Conservation (phyloP, 2,797 vertebrate species). For the Cyclopterus lumpus region DNA sequence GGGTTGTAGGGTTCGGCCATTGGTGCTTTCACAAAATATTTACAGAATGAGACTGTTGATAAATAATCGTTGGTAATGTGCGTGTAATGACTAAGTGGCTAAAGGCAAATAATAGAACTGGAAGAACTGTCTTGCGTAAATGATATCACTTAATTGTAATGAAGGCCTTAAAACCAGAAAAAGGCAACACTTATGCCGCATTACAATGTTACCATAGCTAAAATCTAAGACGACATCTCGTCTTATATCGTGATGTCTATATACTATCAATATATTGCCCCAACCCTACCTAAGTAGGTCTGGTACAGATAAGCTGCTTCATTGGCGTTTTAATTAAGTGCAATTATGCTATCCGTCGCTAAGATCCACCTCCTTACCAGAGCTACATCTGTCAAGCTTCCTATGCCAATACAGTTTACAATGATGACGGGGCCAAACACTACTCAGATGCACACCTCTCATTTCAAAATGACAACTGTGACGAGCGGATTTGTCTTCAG, state of each 20-base stretch:
- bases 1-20: neutral
- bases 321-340: neutral
- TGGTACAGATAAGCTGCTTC: neutral
- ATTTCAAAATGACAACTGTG: neutral
- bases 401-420: neutral
- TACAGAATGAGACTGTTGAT: neutral
- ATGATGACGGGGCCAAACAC: neutral
- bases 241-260: neutral
- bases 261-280: neutral
- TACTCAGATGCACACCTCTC: neutral
- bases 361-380: neutral
- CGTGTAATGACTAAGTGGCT: neutral
- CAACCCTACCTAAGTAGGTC: neutral
- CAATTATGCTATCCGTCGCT: neutral
- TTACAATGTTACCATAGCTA: neutral
- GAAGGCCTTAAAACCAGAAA: neutral
- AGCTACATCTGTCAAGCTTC: neutral
- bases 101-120: neutral
- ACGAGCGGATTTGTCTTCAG: neutral
- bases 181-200: neutral
- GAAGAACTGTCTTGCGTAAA: neutral
- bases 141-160: neutral
- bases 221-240: neutral
- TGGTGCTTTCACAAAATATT: neutral
- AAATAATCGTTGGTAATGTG: neutral